These are phyloP conservation scores for Pocillopora verrucosa DNA, from an alignment of 64 coral and sea anemone genomes.

Conservation along the genomic window DNA sequence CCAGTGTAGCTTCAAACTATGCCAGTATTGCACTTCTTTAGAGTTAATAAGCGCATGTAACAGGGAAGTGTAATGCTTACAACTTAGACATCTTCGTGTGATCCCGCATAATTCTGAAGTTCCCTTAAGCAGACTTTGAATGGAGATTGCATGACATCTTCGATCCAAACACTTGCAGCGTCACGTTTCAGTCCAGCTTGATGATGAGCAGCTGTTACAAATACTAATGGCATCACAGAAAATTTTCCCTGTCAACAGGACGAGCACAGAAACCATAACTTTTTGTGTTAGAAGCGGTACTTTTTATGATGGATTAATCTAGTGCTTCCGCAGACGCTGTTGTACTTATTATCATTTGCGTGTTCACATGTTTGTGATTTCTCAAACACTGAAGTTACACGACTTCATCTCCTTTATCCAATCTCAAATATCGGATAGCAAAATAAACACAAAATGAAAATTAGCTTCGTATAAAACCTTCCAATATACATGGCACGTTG, in stretches of 20 bases:
- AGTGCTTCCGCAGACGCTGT: background rate
- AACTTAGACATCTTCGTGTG: conserved; percentile 47
- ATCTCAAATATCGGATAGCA: too few species aligned
- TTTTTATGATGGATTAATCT: background rate
- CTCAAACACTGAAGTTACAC: too few species aligned
- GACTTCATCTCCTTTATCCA: too few species aligned
- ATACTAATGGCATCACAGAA: conserved; percentile 37
- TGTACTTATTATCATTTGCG: too few species aligned
- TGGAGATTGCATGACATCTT: conserved; percentile 37
- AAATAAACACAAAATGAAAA: too few species aligned
- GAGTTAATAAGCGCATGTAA: background rate
- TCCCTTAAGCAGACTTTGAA: conserved; percentile 78
- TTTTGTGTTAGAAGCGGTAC: too few species aligned
- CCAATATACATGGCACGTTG: too few species aligned
- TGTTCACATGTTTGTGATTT: too few species aligned
- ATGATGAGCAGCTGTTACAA: conserved; percentile 41
- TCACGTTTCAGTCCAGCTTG: conserved; percentile 29
- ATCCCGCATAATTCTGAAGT: conserved; percentile 76
- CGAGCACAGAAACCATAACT: background rate
- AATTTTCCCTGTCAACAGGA: conserved; percentile 26
- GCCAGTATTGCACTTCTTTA: background rate
- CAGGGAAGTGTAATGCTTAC: background rate
- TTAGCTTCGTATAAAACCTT: too few species aligned
- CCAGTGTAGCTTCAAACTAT: too few species aligned
- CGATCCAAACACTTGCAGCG: conserved; percentile 74